Percentiles rank a stretch among this genome's conserved stretches.
phyloP scores from a whole-genome alignment of 2,888 invertebrate species.

The Thymelicus acteon region DNA sequence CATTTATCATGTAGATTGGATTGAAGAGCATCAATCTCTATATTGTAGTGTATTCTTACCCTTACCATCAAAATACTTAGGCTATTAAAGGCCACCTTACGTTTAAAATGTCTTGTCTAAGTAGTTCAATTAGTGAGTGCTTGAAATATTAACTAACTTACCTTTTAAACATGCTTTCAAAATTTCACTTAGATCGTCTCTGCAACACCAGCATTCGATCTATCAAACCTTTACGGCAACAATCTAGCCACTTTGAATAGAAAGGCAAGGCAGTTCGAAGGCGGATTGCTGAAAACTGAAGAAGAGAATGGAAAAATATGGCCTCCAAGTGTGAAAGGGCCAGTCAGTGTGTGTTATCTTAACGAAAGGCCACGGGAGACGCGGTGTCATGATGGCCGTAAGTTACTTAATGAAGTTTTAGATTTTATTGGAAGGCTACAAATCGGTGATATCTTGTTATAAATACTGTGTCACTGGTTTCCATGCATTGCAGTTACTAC shows the following conservation, averaged over 20 bases:
- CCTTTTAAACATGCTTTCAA: background rate
- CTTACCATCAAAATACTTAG: too few species aligned
- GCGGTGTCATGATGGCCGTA: constrained; percentile 60
- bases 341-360: constrained; percentile 43
- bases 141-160: too few species aligned
- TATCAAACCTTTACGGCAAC: constrained; percentile 50
- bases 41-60: too few species aligned
- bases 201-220: constrained; percentile 51
- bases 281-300: constrained; percentile 52
- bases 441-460: too few species aligned
- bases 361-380: constrained; percentile 57
- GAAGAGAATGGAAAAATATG: constrained; percentile 49
- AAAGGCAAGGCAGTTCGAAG: constrained; percentile 46
- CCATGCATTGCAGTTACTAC: too few species aligned
- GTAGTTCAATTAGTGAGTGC: too few species aligned
- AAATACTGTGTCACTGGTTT: too few species aligned
- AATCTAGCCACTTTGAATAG: constrained; percentile 40
- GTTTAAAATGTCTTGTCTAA: too few species aligned
- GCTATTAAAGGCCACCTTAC: too few species aligned
- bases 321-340: constrained; percentile 49
- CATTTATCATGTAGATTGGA: too few species aligned
- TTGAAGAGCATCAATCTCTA: too few species aligned
- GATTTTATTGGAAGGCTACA: too few species aligned
- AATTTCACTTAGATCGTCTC: constrained; percentile 47
- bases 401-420: background rate